These are phyloP conservation scores for Zele albiditarsus DNA, from an alignment of 2,888 invertebrate species.

Conservation along the genomic window DNA sequence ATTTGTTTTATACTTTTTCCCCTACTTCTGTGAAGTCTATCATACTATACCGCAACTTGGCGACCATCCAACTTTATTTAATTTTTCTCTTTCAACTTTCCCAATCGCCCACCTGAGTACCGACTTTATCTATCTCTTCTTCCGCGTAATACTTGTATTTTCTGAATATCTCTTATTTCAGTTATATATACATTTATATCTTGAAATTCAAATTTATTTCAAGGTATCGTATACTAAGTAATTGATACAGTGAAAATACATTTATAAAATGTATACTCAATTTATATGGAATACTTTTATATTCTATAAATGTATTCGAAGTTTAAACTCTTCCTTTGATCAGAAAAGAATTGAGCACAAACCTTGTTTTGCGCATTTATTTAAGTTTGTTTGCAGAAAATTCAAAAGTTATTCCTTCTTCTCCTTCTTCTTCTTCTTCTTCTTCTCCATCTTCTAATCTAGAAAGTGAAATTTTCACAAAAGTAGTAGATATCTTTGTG, in stretches of 20 bases:
- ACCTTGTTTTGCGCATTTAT: not conserved
- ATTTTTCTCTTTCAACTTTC: slow-evolving; percentile 47
- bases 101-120: slow-evolving; percentile 18
- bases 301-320: not conserved
- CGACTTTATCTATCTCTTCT: not conserved
- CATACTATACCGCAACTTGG: slow-evolving; percentile 48
- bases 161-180: not conserved
- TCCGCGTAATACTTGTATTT: too few relatives aligned
- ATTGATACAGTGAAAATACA: too few relatives aligned
- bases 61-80: slow-evolving; percentile 60
- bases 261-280: not conserved
- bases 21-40: slow-evolving; percentile 13
- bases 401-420: slow-evolving; percentile 4
- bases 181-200: not conserved
- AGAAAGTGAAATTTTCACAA: not conserved
- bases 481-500: not conserved
- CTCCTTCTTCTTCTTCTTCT: not conserved
- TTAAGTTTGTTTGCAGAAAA: not conserved
- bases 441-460: not conserved
- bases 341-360: not conserved
- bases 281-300: not conserved
- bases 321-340: not conserved
- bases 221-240: not conserved
- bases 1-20: slow-evolving; percentile 7
- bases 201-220: not conserved